These are phyloP conservation scores for Chaunax sp. DNA, from an alignment of 2,797 vertebrate species.

Conservation along the genomic window DNA sequence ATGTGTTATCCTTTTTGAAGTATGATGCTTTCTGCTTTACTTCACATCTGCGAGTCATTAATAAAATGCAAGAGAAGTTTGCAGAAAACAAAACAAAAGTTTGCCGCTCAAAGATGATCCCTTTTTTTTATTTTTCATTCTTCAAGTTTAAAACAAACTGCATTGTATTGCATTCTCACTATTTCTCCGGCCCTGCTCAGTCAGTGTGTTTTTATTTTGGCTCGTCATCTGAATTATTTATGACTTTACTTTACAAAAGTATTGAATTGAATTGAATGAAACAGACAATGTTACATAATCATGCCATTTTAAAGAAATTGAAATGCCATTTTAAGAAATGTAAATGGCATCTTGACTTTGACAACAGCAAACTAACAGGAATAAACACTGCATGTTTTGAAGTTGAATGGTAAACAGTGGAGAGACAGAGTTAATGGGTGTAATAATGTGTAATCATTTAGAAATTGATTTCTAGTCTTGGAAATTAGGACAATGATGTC, in stretches of 20 bases:
- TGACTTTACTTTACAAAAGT: conserved; percentile 6
- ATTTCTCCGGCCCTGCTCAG: conserved; percentile 9
- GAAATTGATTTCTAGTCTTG: conserved; percentile 21
- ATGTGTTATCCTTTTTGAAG: conserved; percentile 23
- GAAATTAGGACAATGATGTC: conserved; percentile 10
- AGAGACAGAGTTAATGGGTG: conserved; percentile 9
- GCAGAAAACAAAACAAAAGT: background rate
- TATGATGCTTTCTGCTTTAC: conserved; percentile 9
- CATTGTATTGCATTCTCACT: conserved; percentile 1
- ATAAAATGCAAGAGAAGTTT: conserved; percentile 11
- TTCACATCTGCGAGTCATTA: conserved; percentile 11
- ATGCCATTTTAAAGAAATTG: background rate
- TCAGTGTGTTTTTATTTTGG: conserved; percentile 13
- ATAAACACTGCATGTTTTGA: conserved; percentile 18
- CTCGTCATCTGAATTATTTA: conserved; percentile 28
- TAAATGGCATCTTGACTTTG: background rate
- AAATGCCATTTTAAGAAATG: background rate
- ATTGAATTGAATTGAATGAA: conserved; percentile 16
- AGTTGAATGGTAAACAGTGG: conserved; percentile 6
- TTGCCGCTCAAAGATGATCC: background rate
- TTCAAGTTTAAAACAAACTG: conserved; percentile 8
- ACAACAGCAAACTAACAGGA: conserved; percentile 6
- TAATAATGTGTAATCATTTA: conserved; percentile 10
- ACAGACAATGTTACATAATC: conserved; percentile 3
- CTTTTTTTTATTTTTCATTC: conserved; percentile 18